Evolutionary conservation across 2,888 invertebrate genomes (phyloP).

Genomic region (Rhaphigaster nebulosa): DNA sequence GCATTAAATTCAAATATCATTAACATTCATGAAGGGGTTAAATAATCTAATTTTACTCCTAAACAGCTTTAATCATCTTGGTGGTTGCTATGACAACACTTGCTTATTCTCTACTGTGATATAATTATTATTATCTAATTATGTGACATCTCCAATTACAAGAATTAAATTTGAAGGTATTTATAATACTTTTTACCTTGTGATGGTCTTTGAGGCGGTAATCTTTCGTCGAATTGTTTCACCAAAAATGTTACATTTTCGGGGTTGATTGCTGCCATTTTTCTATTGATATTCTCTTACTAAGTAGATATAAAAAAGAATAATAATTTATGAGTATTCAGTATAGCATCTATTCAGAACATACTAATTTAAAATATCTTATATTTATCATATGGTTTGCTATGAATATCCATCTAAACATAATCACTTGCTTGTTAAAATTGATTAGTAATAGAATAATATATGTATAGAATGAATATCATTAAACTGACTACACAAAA

Average conservation of each 20-base stretch:
- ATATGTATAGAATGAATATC: no score
- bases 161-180: background rate
- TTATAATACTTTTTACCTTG: constrained; percentile 9
- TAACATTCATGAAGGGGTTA: no score
- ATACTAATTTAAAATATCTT: background rate
- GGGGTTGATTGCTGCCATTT: background rate
- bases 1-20: no score
- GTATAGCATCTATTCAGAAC: background rate
- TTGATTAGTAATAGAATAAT: background rate
- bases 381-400: background rate
- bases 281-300: background rate
- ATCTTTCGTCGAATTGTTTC: background rate
- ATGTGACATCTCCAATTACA: background rate
- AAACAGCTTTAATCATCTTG: background rate
- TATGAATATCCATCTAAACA: background rate
- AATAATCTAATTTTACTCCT: no score
- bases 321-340: background rate
- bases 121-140: background rate
- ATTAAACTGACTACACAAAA: background rate
- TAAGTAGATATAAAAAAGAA: background rate
- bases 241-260: background rate
- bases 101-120: background rate
- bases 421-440: background rate
- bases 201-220: background rate
- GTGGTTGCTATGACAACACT: background rate